A percentile compares a stretch with the other conserved stretches of the same genome.
Evolutionary conservation across 1,140 invertebrate genomes (phyloP).

Genomic region (Psilanteris sp.): DNA sequence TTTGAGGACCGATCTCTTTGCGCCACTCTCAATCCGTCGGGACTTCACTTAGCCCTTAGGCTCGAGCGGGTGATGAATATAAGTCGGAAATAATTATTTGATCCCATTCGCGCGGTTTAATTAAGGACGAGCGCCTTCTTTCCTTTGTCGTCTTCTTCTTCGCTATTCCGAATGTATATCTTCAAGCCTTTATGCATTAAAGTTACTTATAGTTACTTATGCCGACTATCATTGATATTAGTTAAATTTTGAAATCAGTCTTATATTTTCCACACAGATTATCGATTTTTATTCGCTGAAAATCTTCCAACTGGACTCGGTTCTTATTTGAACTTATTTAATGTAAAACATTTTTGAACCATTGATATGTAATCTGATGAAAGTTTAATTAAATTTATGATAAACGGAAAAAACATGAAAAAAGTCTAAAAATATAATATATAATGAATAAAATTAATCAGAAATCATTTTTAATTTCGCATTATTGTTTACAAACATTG

Average conservation of each 20-base stretch:
- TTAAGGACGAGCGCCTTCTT: constrained; percentile 32
- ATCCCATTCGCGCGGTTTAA: constrained; percentile 53
- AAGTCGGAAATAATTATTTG: constrained; percentile 58
- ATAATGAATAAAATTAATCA: no score
- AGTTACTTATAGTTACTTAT: constrained; percentile 20
- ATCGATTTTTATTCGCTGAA: constrained; percentile 8
- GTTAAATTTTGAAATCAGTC: constrained; percentile 23
- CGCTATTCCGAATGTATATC: constrained; percentile 12
- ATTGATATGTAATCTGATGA: no score
- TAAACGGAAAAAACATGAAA: no score
- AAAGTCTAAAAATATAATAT: no score
- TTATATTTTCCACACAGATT: constrained; percentile 6
- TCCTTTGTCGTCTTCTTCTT: constrained; percentile 15
- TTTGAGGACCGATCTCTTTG: constrained; percentile 83
- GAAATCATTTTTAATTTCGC: no score
- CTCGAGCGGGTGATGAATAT: constrained; percentile 73
- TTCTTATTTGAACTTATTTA: no score
- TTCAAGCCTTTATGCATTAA: constrained; percentile 14
- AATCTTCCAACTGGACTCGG: no score
- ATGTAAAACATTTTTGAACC: no score
- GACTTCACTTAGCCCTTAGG: constrained; percentile 79
- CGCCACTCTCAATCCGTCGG: constrained; percentile 83
- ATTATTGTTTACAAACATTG: not conserved
- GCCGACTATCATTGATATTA: constrained; percentile 18
- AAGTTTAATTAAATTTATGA: no score